Evolutionary conservation across 2,888 invertebrate genomes (phyloP).

Genomic region (Desoria tigrina): DNA sequence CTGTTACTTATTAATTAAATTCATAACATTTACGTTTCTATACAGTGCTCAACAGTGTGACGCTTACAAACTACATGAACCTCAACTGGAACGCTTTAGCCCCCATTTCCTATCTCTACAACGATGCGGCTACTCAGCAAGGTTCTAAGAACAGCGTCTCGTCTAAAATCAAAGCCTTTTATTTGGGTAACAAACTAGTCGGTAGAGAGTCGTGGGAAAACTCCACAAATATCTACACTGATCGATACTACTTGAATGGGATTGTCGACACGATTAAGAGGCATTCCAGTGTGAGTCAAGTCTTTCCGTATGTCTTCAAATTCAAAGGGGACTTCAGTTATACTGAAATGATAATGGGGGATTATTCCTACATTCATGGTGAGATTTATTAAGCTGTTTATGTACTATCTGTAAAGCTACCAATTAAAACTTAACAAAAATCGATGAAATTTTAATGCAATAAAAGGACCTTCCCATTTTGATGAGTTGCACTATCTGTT

Average conservation of each 20-base stretch:
- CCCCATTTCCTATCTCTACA: conserved; percentile 40
- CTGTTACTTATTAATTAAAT: no score
- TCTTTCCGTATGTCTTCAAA: conserved; percentile 26
- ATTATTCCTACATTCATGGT: not conserved
- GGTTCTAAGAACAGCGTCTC: conserved; percentile 4
- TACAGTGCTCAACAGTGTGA: no score
- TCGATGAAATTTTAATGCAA: conserved; percentile 11
- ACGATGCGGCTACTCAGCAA: conserved; percentile 6
- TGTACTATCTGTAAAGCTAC: conserved; percentile 7
- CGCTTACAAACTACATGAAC: no score
- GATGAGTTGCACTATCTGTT: conserved; percentile 28
- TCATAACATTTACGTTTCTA: no score
- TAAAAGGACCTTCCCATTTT: conserved; percentile 20
- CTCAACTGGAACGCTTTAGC: conserved; percentile 33
- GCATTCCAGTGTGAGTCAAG: conserved; percentile 51
- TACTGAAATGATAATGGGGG: not conserved
- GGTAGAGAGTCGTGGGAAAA: conserved; percentile 17
- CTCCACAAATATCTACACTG: conserved; percentile 57
- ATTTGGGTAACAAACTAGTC: conserved; percentile 27
- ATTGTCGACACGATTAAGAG: conserved; percentile 57
- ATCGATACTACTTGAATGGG: conserved; percentile 60
- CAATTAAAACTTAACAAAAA: conserved; percentile 1
- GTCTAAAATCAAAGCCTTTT: conserved; percentile 25
- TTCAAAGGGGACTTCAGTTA: conserved; percentile 19
- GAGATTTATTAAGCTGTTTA: conserved; percentile 4